Percentiles rank a stretch among this genome's conserved stretches.
Evolutionary conservation across 64 coral and sea anemone species (phyloP).

Genomic region (Actinia equina): DNA sequence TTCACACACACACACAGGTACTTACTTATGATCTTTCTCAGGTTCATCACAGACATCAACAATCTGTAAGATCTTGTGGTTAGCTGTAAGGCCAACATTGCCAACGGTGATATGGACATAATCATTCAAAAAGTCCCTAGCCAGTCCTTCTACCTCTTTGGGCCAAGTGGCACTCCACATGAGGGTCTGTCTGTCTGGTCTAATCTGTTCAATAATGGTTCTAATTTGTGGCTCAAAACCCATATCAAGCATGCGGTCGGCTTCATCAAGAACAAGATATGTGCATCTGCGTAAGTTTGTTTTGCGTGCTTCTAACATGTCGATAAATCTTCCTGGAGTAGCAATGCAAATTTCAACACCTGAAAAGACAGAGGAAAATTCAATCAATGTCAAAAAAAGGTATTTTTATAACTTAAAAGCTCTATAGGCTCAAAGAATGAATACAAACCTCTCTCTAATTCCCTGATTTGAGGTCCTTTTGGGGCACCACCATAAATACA

Average conservation of each 20-base stretch:
- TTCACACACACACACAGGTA: background rate
- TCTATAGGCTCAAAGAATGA: background rate
- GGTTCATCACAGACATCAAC: constrained; percentile 97
- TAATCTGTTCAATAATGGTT: constrained; percentile 92
- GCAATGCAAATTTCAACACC: constrained; percentile 96
- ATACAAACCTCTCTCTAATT: constrained; percentile 86
- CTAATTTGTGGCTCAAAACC: constrained; percentile 99
- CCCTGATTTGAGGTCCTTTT: constrained; percentile 96
- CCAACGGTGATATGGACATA: constrained; percentile 93
- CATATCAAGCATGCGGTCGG: constrained; percentile 99
- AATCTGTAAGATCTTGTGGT: constrained; percentile 98
- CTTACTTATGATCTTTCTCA: constrained; percentile 98
- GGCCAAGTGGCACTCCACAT: constrained; percentile 99
- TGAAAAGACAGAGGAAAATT: constrained; percentile 14
- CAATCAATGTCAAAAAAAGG: background rate
- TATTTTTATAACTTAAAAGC: no score
- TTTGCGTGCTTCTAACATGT: constrained; percentile 91
- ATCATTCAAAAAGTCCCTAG: constrained; percentile 83
- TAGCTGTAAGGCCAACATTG: constrained; percentile 63
- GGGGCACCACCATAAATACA: constrained; percentile 98
- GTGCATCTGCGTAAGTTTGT: constrained; percentile 94
- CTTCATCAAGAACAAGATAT: constrained; percentile 95
- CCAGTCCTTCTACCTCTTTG: constrained; percentile 91
- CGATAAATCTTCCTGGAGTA: constrained; percentile 92
- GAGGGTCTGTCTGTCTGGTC: constrained; percentile 94